Percentiles rank a stretch among this genome's conserved stretches.
phyloP scores from a whole-genome alignment of 1,140 invertebrate genomes.

The Sitobion miscanthi region DNA sequence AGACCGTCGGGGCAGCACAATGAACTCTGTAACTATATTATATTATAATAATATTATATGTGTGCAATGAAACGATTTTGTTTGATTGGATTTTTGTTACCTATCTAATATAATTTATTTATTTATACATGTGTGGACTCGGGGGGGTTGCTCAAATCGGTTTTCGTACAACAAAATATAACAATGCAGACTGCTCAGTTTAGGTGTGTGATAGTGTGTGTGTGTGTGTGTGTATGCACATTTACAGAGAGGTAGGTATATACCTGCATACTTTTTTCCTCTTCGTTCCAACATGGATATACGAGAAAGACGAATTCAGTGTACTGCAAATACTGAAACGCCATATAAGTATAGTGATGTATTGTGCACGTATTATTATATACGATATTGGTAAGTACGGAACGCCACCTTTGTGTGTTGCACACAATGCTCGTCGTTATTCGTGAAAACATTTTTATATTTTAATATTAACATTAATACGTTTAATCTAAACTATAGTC shows the following conservation, averaged over 20 bases:
- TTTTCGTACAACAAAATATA: neutral
- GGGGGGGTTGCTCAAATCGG: neutral
- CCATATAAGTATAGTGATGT: neutral
- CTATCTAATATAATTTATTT: neutral
- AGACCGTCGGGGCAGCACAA: neutral
- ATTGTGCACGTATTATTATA: neutral
- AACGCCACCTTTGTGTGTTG: neutral
- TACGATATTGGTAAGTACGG: neutral
- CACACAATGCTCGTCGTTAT: neutral
- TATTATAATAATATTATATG: neutral
- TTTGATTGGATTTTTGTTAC: conserved; percentile 19
- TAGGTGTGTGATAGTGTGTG: neutral
- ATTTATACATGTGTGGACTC: neutral
- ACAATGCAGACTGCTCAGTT: neutral
- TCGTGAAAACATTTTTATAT: neutral
- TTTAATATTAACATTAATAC: neutral
- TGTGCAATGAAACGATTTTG: neutral
- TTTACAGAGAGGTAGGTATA: neutral
- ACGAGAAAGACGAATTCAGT: neutral
- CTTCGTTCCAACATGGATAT: neutral
- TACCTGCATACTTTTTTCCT: neutral
- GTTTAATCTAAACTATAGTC: neutral
- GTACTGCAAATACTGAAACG: neutral
- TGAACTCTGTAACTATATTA: neutral
- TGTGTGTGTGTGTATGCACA: neutral